phyloP scores from a whole-genome alignment of 2,797 vertebrate genomes.

The Cyprinella venusta region DNA sequence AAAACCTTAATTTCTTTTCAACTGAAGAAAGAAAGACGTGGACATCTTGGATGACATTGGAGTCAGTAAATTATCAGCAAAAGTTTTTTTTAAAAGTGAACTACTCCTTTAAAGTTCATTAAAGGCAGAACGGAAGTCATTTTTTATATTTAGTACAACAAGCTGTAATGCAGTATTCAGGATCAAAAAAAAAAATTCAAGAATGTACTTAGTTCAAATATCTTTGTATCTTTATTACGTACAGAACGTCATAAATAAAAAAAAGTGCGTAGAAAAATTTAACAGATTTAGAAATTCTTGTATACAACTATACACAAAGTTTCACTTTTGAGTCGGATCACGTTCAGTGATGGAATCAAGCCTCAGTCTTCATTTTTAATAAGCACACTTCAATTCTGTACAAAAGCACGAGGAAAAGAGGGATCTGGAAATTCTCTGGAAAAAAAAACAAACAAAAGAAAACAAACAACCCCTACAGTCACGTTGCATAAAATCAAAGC shows the following conservation, averaged over 20 bases:
- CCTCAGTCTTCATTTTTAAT: constrained; percentile 46
- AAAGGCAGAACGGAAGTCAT: background rate
- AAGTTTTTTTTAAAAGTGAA: no score
- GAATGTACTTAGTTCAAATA: constrained; percentile 62
- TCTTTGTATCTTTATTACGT: constrained; percentile 80
- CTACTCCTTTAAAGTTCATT: background rate
- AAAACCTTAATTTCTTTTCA: no score
- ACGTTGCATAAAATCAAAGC: constrained; percentile 55
- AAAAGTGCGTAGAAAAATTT: constrained; percentile 89
- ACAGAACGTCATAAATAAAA: constrained; percentile 82
- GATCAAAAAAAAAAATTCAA: background rate
- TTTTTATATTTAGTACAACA: background rate
- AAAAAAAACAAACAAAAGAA: constrained; percentile 26
- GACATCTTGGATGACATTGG: no score
- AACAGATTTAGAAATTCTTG: constrained; percentile 88
- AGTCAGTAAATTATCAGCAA: no score
- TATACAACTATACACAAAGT: constrained; percentile 89
- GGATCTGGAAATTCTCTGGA: constrained; percentile 32
- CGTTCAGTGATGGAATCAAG: constrained; percentile 41
- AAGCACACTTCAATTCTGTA: constrained; percentile 47
- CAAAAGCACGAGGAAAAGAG: constrained; percentile 44
- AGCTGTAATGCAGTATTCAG: background rate
- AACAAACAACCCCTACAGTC: constrained; percentile 40
- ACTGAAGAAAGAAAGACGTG: no score
- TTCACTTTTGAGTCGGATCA: constrained; percentile 59